phyloP scores from a whole-genome alignment of 2,888 invertebrate species.

The Drosophila fulvimacula region DNA sequence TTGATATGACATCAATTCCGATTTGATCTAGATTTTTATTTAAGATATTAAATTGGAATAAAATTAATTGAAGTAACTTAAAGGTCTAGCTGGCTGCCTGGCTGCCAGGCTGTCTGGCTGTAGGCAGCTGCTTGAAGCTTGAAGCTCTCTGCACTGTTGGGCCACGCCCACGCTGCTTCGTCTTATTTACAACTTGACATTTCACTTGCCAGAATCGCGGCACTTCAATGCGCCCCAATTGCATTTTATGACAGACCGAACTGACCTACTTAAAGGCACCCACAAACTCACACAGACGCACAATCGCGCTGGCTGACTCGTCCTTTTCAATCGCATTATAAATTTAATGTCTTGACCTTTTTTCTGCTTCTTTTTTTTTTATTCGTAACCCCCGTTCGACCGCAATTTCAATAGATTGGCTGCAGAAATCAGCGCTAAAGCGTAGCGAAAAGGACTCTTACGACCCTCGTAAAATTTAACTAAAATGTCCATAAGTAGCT shows the following conservation, averaged over 20 bases:
- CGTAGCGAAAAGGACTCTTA: conserved; percentile 38
- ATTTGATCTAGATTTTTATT: background rate
- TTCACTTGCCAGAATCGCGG: conserved; percentile 71
- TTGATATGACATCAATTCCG: background rate
- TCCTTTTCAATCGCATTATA: conserved; percentile 76
- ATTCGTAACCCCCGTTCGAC: conserved; percentile 49
- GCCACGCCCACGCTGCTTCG: conserved; percentile 14
- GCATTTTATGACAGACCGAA: conserved; percentile 78
- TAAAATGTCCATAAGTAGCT: conserved; percentile 75
- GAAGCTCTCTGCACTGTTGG: background rate
- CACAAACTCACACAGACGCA: background rate
- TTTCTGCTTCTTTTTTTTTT: conserved; percentile 12
- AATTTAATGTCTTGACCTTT: conserved; percentile 78
- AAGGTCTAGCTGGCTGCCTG: background rate
- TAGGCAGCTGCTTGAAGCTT: conserved; percentile 2
- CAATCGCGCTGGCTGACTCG: conserved; percentile 16
- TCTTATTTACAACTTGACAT: conserved; percentile 77
- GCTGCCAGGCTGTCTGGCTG: conserved; percentile 3
- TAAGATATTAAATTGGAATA: background rate
- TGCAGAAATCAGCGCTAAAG: conserved; percentile 53
- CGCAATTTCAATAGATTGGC: conserved; percentile 78
- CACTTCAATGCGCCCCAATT: conserved; percentile 77
- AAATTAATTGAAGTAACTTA: background rate
- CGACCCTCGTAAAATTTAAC: conserved; percentile 75
- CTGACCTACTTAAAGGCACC: conserved; percentile 75